phyloP scores from a whole-genome alignment of 2,888 invertebrate species.

The Arge pagana region DNA sequence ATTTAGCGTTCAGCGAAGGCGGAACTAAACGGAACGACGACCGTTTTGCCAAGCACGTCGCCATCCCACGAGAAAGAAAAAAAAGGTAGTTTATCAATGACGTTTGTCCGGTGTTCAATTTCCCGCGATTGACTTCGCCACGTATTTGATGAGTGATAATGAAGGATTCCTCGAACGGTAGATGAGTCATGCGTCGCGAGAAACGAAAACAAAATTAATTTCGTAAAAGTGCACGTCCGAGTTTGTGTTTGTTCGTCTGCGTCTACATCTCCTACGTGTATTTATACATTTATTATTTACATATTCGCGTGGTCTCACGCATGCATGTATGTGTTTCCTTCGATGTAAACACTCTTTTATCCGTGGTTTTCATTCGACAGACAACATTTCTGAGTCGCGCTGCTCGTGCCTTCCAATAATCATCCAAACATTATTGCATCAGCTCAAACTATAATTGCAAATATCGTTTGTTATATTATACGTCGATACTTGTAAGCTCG shows the following conservation, averaged over 20 bases:
- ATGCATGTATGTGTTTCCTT: too few species aligned
- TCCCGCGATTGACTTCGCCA: conserved; percentile 15
- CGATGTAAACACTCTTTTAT: too few species aligned
- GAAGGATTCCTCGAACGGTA: conserved; percentile 15
- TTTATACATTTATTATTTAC: too few species aligned
- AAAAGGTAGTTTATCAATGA: conserved; percentile 6
- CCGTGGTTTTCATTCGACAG: too few species aligned
- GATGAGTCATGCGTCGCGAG: conserved; percentile 6
- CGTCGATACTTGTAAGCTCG: too few species aligned
- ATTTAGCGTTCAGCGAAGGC: too few species aligned
- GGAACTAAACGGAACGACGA: neutral
- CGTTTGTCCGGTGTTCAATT: conserved; percentile 13
- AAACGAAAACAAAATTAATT: conserved; percentile 2
- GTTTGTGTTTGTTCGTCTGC: neutral
- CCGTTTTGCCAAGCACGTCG: neutral
- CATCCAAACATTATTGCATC: too few species aligned
- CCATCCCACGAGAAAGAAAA: neutral
- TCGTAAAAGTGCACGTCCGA: neutral
- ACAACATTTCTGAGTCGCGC: too few species aligned
- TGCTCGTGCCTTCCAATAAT: too few species aligned
- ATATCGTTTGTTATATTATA: too few species aligned
- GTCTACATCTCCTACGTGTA: neutral
- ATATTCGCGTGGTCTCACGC: too few species aligned
- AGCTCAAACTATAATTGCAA: too few species aligned
- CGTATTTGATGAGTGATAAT: conserved; percentile 15